Evolutionary conservation across 2,888 invertebrate species (phyloP).

Genomic region (Lithophane semibrunnea): DNA sequence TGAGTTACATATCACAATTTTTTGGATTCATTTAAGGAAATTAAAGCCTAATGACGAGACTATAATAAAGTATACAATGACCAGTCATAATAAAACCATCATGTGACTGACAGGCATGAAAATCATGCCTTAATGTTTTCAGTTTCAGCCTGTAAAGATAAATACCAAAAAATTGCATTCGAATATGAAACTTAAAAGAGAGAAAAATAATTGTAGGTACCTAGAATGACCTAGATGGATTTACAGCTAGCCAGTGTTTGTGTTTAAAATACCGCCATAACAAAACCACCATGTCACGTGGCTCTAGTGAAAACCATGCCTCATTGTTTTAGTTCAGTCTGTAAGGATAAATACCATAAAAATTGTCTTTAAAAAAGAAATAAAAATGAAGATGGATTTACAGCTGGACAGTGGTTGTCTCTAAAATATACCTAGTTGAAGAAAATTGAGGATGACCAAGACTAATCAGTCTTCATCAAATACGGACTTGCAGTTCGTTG

Average conservation of each 20-base stretch:
- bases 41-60: not conserved
- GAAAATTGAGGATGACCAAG: constrained; percentile 12
- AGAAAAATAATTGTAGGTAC: not conserved
- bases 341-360: not conserved
- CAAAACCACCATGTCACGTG: not conserved
- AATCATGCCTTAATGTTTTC: not conserved
- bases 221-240: too few species aligned
- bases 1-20: not conserved
- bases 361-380: not conserved
- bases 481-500: constrained; percentile 31
- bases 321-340: not conserved
- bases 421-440: not conserved
- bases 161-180: not conserved
- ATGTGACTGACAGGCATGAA: not conserved
- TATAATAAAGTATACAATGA: not conserved
- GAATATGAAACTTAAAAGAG: not conserved
- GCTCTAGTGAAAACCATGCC: not conserved
- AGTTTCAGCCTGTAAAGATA: not conserved
- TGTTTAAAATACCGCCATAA: not conserved
- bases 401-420: not conserved
- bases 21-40: not conserved
- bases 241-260: not conserved
- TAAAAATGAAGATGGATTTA: not conserved
- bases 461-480: constrained; percentile 46
- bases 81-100: not conserved